Conservation (phyloP, 2,113 vertebrate genomes). For the Ranitomeya imitator region DNA sequence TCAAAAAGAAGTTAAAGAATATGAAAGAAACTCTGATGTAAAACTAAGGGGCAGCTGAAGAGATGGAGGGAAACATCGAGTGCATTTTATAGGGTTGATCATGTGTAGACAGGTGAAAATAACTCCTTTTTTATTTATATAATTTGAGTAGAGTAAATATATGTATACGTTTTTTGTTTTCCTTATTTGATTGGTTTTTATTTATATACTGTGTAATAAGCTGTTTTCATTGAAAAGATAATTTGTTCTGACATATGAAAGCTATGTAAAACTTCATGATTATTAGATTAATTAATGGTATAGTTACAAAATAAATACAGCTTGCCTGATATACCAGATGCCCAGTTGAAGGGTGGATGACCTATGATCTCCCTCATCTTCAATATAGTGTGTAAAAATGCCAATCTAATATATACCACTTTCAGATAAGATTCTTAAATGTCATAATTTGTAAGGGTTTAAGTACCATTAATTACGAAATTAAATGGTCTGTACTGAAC, state of each 20-base stretch:
- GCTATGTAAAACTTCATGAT: neutral
- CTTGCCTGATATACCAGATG: neutral
- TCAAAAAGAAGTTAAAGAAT: too few species aligned
- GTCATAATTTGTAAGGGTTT: neutral
- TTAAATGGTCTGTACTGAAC: neutral
- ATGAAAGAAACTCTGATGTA: too few species aligned
- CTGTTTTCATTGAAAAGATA: too few species aligned
- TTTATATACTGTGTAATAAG: too few species aligned
- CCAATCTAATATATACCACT: neutral
- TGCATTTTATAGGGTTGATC: too few species aligned
- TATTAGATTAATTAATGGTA: neutral
- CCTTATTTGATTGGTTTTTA: too few species aligned
- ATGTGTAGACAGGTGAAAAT: too few species aligned
- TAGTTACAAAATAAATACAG: neutral
- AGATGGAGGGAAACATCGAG: too few species aligned
- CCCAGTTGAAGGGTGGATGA: neutral
- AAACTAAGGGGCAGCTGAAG: too few species aligned
- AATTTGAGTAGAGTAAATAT: too few species aligned
- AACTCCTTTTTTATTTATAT: too few species aligned
- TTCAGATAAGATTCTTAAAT: neutral
- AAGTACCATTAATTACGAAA: slow-evolving; percentile 7
- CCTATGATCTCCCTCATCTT: neutral
- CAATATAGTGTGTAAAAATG: slow-evolving; percentile 4
- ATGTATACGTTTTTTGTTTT: too few species aligned
- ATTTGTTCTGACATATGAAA: neutral